Evolutionary conservation across 1,140 invertebrate species (phyloP), one percentile per base, ranked within the genome.

Genomic region (Dendrolimus kikuchii): DNA sequence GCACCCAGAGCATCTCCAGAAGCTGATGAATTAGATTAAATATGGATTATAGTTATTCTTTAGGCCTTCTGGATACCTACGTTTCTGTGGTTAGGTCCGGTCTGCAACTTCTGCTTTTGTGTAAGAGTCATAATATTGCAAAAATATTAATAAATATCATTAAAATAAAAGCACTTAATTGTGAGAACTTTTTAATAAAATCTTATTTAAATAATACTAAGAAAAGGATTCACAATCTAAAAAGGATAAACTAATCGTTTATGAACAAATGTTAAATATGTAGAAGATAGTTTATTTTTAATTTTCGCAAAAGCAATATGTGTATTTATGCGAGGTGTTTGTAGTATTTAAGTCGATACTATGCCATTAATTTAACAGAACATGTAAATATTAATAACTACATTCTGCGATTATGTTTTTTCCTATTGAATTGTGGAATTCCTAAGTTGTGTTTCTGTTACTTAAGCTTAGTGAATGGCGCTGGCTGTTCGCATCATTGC

Each of bases 311-410:
- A 37, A 39, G 46, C 54, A 54, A 49, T 49, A 49, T 49, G 43
- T 55, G 36, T 23, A 23, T 23, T 23, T 23, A 40, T 55, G 54
- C 38, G 50, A 56, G 65, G 63, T 72, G 65, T 66, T 71, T 68
- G 71, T 77, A 68, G 67, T 62, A 49, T 72, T 60, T 74, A 78
- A 73, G 68, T 60, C 57, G 48, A 45, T 68, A 58, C 60, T 71
- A 68, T 77, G 74, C 65, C 71, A 60, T 66, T 60, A 48, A 52
- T 53, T 65, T 66, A 71, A 68, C 68, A 55, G 23, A 66, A 61
- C 47, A 48, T 82, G 76, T 81, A 82, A 79, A 81, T 82, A 82
- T 64, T 68, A 70, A 73, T 57, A 62, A 66, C 67, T 59, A 70
- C n/a, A 38, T 46, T 40, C 38, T 51, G 51, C 52, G 53, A 60